phyloP scores from a whole-genome alignment of 1,140 invertebrate genomes.

The Meteorus sp. region DNA sequence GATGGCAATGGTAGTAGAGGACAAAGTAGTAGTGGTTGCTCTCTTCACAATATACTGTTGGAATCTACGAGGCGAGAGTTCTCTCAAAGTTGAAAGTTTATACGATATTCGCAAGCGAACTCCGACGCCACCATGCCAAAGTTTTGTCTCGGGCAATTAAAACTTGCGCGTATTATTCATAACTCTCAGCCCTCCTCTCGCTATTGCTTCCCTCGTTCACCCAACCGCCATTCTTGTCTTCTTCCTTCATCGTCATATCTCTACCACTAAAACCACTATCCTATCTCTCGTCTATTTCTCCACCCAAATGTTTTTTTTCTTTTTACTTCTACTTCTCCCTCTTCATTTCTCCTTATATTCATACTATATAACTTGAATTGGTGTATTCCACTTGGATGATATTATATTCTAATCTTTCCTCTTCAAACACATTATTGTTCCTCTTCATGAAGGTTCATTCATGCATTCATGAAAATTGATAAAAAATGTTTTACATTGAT shows the following conservation, averaged over 20 bases:
- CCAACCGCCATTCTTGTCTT: constrained; percentile 8
- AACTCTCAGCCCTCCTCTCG: constrained; percentile 35
- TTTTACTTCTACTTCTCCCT: neutral
- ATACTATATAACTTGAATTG: too few relatives aligned
- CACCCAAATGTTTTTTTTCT: neutral
- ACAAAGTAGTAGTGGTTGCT: neutral
- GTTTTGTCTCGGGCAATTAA: constrained; percentile 57
- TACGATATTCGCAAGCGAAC: constrained; percentile 10
- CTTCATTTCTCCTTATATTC: too few relatives aligned
- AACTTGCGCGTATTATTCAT: constrained; percentile 58
- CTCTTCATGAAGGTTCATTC: too few relatives aligned
- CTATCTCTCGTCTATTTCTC: neutral
- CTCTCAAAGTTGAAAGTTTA: constrained; percentile 22
- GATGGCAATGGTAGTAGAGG: neutral
- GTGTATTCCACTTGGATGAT: too few relatives aligned
- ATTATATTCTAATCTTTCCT: too few relatives aligned
- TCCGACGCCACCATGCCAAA: constrained; percentile 24
- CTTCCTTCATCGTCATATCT: constrained; percentile 1
- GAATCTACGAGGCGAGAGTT: neutral
- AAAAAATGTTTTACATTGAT: too few relatives aligned
- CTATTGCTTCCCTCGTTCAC: constrained; percentile 10
- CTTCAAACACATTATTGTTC: too few relatives aligned
- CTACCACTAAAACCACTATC: too few relatives aligned
- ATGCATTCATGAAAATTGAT: too few relatives aligned
- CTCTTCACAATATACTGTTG: neutral